Conservation (phyloP, 2,888 invertebrate species). For the Podabrus alpinus region DNA sequence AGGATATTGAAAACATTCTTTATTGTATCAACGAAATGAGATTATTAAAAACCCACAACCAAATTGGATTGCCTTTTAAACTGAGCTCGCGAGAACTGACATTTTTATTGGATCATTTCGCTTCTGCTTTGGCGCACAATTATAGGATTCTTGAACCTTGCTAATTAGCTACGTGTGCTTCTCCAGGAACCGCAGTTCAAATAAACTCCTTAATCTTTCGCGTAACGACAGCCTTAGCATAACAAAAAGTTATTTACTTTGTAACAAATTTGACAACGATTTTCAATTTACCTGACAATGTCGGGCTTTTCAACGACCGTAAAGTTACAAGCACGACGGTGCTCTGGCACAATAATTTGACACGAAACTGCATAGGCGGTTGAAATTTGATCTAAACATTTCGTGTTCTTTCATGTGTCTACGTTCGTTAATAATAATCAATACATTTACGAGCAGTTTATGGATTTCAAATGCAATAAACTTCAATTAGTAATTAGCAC, state of each 20-base stretch:
- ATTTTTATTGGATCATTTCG: neutral
- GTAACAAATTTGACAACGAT: neutral
- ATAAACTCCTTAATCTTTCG: too few relatives aligned
- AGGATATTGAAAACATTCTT: neutral
- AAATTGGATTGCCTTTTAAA: neutral
- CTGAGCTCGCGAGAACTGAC: neutral
- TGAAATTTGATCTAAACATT: neutral
- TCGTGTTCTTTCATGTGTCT: neutral
- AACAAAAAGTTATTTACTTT: too few relatives aligned
- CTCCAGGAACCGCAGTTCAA: too few relatives aligned
- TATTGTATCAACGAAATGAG: neutral
- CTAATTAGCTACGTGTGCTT: neutral
- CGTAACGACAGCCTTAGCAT: too few relatives aligned
- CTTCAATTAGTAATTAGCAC: constrained; percentile 12
- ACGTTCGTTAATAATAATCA: constrained; percentile 1
- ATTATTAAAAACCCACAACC: neutral
- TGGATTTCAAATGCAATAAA: constrained; percentile 9
- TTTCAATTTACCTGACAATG: neutral
- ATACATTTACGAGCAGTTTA: neutral
- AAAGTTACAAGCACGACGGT: too few relatives aligned
- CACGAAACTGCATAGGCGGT: too few relatives aligned
- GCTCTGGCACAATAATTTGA: neutral
- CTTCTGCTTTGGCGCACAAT: neutral
- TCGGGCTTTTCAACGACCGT: neutral
- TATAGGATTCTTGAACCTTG: neutral